Evolutionary conservation across 2,888 invertebrate genomes (phyloP).

Genomic region (Cataglyphis albicans): DNA sequence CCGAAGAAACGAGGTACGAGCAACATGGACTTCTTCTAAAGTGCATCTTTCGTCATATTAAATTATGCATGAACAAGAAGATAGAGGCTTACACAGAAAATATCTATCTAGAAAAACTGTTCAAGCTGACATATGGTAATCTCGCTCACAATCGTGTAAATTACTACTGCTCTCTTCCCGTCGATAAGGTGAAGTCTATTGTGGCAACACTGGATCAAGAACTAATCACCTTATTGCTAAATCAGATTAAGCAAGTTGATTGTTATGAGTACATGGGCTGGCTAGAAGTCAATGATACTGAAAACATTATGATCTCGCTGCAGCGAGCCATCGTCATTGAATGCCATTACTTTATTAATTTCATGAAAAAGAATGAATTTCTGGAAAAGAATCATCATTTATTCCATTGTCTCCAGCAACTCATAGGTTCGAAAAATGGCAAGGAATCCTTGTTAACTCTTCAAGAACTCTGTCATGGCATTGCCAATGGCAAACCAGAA

Average conservation of each 20-base stretch:
- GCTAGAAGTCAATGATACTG: constrained; percentile 78
- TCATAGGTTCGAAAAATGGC: constrained; percentile 74
- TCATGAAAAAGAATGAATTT: constrained; percentile 65
- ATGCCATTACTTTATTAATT: constrained; percentile 76
- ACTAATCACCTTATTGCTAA: constrained; percentile 74
- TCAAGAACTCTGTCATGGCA: constrained; percentile 72
- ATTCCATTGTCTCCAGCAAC: constrained; percentile 75
- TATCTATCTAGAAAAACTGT: constrained; percentile 70
- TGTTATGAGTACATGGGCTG: constrained; percentile 80
- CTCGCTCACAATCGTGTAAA: not conserved
- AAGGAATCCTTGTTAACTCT: constrained; percentile 63
- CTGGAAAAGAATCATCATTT: constrained; percentile 73
- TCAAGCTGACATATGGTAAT: constrained; percentile 78
- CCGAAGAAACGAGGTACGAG: constrained; percentile 54
- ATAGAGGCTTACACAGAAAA: constrained; percentile 24
- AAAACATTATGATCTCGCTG: constrained; percentile 75
- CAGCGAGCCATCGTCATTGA: constrained; percentile 81
- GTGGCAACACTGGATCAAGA: constrained; percentile 68
- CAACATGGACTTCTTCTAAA: constrained; percentile 77
- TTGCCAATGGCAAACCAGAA: constrained; percentile 70
- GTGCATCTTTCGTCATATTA: constrained; percentile 70
- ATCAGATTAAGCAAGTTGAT: constrained; percentile 78
- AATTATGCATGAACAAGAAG: constrained; percentile 71
- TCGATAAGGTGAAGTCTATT: not conserved
- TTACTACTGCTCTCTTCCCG: not conserved